A percentile compares a stretch with the other conserved stretches of the same genome.
Conservation (phyloP, 2,113 vertebrate species). For the Myiopsitta monachus region DNA sequence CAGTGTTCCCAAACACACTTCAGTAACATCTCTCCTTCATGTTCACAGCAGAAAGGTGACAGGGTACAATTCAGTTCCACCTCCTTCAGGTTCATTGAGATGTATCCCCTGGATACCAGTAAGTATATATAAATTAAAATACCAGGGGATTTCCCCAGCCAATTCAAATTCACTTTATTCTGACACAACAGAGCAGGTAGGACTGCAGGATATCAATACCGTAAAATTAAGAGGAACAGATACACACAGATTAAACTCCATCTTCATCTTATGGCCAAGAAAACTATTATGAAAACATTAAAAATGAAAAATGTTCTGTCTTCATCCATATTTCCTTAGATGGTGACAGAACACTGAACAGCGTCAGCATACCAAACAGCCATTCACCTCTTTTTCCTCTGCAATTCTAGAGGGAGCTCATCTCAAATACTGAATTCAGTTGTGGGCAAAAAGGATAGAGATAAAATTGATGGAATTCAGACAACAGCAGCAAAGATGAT, state of each 20-base stretch:
- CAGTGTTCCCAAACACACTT: neutral
- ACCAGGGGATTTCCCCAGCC: neutral
- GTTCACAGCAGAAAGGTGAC: neutral
- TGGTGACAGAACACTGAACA: neutral
- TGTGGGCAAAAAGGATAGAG: neutral
- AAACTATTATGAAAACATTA: neutral
- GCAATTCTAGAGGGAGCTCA: neutral
- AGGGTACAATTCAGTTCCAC: neutral
- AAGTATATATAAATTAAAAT: neutral
- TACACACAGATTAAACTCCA: neutral
- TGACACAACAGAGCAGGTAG: neutral
- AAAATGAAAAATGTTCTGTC: neutral
- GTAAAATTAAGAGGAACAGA: slow-evolving; percentile 17
- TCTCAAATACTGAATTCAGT: neutral
- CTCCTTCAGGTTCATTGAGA: neutral
- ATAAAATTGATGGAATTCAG: neutral
- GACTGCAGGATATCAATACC: neutral
- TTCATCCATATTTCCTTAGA: neutral
- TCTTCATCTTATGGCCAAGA: slow-evolving; percentile 1
- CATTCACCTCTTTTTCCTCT: neutral
- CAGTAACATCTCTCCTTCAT: neutral
- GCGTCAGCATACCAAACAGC: neutral
- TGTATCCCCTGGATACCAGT: neutral
- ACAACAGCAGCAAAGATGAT: neutral
- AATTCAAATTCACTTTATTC: neutral